Evolutionary conservation across 1,140 invertebrate genomes (phyloP).

Genomic region (Trichonephila clavipes): DNA sequence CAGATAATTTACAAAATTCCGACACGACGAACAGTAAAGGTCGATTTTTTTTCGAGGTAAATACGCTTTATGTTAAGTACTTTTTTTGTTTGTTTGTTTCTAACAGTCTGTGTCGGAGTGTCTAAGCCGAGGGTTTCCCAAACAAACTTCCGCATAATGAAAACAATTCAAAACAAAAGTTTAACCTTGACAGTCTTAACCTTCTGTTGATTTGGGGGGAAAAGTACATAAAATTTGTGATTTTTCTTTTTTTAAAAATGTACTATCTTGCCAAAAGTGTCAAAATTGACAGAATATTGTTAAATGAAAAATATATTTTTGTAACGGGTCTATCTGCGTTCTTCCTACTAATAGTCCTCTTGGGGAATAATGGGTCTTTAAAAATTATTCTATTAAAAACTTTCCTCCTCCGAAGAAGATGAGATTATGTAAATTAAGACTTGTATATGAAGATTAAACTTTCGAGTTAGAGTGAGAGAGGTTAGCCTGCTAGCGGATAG

Average conservation of each 20-base stretch:
- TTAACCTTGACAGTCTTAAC: neutral
- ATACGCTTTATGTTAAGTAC: too few relatives aligned
- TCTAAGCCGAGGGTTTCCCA: neutral
- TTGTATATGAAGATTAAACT: too few relatives aligned
- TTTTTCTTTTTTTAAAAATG: neutral
- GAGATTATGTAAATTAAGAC: too few relatives aligned
- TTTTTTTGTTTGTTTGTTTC: neutral
- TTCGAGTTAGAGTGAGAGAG: too few relatives aligned
- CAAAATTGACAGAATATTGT: neutral
- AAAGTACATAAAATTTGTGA: neutral
- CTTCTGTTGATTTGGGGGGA: neutral
- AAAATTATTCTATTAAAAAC: too few relatives aligned
- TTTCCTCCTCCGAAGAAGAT: too few relatives aligned
- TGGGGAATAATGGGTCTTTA: too few relatives aligned
- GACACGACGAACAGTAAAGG: conserved; percentile 8
- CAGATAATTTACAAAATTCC: neutral
- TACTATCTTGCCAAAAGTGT: neutral
- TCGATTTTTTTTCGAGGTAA: neutral
- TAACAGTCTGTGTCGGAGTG: neutral
- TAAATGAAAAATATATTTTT: neutral
- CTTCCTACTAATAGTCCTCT: too few relatives aligned
- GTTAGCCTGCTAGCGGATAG: too few relatives aligned
- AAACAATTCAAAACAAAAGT: neutral
- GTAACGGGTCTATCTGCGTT: too few relatives aligned
- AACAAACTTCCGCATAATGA: too few relatives aligned